Conservation (phyloP, 2,888 invertebrate species). For the Agriopis leucophaearia region DNA sequence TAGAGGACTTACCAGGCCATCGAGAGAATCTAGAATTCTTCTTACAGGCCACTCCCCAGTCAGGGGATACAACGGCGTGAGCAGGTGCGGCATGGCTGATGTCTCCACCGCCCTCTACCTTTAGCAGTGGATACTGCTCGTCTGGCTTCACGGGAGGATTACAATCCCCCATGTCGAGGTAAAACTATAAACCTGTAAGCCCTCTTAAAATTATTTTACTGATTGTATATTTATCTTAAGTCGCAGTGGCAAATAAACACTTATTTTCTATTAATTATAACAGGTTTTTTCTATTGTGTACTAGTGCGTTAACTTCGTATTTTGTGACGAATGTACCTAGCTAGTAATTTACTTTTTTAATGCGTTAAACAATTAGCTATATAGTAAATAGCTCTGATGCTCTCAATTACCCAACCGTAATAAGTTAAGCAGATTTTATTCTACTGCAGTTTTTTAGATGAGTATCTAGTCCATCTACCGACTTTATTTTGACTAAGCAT, state of each 20-base stretch:
- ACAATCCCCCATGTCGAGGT: conserved; percentile 58
- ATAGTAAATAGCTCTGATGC: too few relatives aligned
- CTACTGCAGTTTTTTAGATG: not conserved
- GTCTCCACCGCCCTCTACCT: conserved; percentile 67
- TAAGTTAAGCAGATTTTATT: not conserved
- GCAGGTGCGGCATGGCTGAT: conserved; percentile 45
- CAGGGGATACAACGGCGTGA: conserved; percentile 49
- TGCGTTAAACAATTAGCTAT: too few relatives aligned
- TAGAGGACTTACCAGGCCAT: conserved; percentile 68
- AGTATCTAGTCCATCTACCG: too few relatives aligned
- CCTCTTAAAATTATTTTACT: not conserved
- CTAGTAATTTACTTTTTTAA: too few relatives aligned
- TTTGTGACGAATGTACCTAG: too few relatives aligned
- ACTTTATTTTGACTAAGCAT: not conserved
- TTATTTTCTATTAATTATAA: too few relatives aligned
- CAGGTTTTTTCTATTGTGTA: too few relatives aligned
- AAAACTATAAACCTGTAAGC: conserved; percentile 19
- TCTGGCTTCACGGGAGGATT: conserved; percentile 60
- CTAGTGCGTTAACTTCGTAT: too few relatives aligned
- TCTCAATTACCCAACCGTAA: not conserved
- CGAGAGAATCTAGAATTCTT: conserved; percentile 64
- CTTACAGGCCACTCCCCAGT: conserved; percentile 63
- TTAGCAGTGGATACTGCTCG: conserved; percentile 74
- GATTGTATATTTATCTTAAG: not conserved
- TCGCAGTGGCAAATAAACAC: too few relatives aligned